phyloP scores from a whole-genome alignment of 2,113 vertebrate species.

The Sminthopsis crassicaudata region DNA sequence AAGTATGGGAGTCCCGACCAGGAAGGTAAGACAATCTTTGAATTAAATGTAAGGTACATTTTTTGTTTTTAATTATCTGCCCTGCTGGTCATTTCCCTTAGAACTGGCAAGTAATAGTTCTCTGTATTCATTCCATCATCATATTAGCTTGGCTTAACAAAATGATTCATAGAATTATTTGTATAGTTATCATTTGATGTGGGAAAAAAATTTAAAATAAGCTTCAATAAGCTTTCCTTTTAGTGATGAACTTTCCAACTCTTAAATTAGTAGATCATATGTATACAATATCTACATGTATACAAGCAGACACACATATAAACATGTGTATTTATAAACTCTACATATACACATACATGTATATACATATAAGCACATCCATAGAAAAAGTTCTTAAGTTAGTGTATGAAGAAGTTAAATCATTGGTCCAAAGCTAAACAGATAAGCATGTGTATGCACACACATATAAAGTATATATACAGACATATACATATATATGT shows the following conservation, averaged over 20 bases:
- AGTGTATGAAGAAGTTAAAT: background rate
- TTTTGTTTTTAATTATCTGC: background rate
- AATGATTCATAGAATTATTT: background rate
- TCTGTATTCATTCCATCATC: background rate
- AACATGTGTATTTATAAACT: background rate
- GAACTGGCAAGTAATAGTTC: background rate
- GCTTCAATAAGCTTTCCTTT: background rate
- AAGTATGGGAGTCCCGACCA: background rate
- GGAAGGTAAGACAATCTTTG: background rate
- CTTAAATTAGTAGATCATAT: background rate
- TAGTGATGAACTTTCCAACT: background rate
- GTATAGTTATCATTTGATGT: background rate
- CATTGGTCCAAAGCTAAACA: background rate
- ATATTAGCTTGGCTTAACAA: background rate
- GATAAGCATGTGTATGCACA: background rate
- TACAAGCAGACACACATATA: background rate
- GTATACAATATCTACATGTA: background rate
- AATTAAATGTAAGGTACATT: background rate
- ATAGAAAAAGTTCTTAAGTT: background rate
- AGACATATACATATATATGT: background rate
- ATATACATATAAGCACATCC: background rate
- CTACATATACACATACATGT: background rate
- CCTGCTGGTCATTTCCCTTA: background rate
- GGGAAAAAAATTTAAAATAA: conserved; percentile 19
- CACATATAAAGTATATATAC: background rate